Evolutionary conservation across 2,797 vertebrate species (phyloP).

Genomic region (Mastacembelus armatus): DNA sequence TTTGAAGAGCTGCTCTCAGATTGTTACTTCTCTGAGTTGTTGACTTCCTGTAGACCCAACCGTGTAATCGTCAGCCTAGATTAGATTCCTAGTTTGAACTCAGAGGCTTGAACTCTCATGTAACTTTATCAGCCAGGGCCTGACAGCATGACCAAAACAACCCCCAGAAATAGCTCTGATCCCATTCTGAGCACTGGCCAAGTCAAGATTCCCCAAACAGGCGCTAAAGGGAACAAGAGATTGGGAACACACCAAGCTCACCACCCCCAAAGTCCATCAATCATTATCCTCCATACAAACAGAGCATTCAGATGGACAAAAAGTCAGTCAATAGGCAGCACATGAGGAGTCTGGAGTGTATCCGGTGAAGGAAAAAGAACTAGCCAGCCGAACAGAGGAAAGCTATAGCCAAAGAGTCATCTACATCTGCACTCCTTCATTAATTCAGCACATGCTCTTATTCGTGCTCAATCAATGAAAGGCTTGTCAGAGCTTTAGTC

Average conservation of each 20-base stretch:
- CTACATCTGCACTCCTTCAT: slow-evolving; percentile 76
- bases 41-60: slow-evolving; percentile 64
- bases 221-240: slow-evolving; percentile 69
- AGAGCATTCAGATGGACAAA: slow-evolving; percentile 79
- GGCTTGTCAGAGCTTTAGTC: slow-evolving; percentile 56
- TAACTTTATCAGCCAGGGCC: slow-evolving; percentile 65
- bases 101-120: slow-evolving; percentile 56
- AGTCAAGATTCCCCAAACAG: slow-evolving; percentile 72
- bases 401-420: slow-evolving; percentile 64
- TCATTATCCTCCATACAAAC: slow-evolving; percentile 80
- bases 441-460: slow-evolving; percentile 73
- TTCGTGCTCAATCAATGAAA: slow-evolving; percentile 62
- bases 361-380: slow-evolving; percentile 72
- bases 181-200: slow-evolving; percentile 59
- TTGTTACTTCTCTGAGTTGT: slow-evolving; percentile 38
- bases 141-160: slow-evolving; percentile 72
- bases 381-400: slow-evolving; percentile 72
- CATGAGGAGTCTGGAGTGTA: slow-evolving; percentile 80
- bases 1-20: slow-evolving; percentile 50
- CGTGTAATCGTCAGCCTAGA: slow-evolving; percentile 53
- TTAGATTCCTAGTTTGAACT: slow-evolving; percentile 64
- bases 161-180: slow-evolving; percentile 74
- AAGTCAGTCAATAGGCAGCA: slow-evolving; percentile 79
- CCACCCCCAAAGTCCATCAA: slow-evolving; percentile 78
- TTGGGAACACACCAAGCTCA: slow-evolving; percentile 58